Evolutionary conservation across 2,888 invertebrate genomes (phyloP).

Genomic region (Molanna angustata): DNA sequence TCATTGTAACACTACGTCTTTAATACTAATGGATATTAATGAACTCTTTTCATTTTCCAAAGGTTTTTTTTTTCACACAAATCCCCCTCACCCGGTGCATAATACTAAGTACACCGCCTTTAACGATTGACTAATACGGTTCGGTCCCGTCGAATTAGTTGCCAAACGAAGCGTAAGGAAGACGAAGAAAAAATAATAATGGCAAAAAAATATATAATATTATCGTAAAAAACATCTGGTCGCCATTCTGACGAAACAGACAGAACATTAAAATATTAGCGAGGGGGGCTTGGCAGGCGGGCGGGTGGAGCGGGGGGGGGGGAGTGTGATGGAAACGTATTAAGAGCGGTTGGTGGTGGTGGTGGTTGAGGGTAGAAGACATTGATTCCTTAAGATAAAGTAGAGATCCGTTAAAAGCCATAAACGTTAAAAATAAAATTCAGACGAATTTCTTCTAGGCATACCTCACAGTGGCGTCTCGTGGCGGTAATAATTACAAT

Average conservation of each 20-base stretch:
- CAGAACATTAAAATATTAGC: constrained; percentile 7
- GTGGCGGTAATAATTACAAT: constrained; percentile 1
- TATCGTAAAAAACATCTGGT: constrained; percentile 30
- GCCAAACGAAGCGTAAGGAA: constrained; percentile 16
- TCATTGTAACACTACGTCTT: too few species aligned
- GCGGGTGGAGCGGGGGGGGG: background rate
- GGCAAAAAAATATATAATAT: constrained; percentile 25
- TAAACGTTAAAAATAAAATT: constrained; percentile 30
- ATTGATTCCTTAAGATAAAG: constrained; percentile 30
- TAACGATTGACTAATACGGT: constrained; percentile 31
- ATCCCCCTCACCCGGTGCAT: too few species aligned
- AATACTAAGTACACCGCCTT: too few species aligned
- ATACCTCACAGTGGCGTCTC: constrained; percentile 15
- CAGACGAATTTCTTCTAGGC: constrained; percentile 9
- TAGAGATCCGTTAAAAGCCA: constrained; percentile 27
- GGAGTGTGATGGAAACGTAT: background rate
- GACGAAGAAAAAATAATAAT: too few species aligned
- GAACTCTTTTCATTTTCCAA: too few species aligned
- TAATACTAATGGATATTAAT: too few species aligned
- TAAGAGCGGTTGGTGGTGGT: constrained; percentile 1
- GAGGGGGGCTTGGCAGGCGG: constrained; percentile 3
- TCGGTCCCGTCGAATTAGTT: constrained; percentile 23
- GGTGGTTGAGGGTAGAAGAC: constrained; percentile 19
- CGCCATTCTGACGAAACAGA: constrained; percentile 8
- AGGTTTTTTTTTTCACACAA: too few species aligned